Evolutionary conservation across 2,888 invertebrate genomes (phyloP).

Genomic region (Lymantria dispar): DNA sequence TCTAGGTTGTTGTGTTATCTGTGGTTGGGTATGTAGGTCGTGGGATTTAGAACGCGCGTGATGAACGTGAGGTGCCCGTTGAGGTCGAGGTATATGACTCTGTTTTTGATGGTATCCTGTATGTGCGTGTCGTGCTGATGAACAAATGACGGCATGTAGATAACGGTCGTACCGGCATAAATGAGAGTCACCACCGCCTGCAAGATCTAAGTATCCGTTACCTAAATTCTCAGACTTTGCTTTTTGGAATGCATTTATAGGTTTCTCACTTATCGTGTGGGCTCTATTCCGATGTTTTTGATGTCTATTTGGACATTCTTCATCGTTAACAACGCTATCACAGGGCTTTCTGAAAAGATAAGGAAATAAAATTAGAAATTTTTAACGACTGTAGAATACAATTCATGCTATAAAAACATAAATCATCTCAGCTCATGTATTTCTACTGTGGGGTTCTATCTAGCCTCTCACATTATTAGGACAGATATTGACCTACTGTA

Average conservation of each 20-base stretch:
- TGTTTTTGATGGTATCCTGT: conserved; percentile 75
- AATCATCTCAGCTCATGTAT: too few relatives aligned
- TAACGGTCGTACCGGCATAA: conserved; percentile 83
- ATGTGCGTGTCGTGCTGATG: conserved; percentile 73
- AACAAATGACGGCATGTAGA: conserved; percentile 84
- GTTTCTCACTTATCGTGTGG: conserved; percentile 77
- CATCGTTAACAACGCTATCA: conserved; percentile 63
- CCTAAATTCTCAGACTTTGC: conserved; percentile 59
- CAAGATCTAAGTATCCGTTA: conserved; percentile 84
- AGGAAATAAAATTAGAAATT: background rate
- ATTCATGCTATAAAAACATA: background rate
- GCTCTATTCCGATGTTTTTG: conserved; percentile 76
- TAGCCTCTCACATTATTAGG: too few relatives aligned
- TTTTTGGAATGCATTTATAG: conserved; percentile 65
- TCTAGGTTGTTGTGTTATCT: conserved; percentile 59
- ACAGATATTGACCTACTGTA: too few relatives aligned
- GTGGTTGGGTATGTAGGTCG: conserved; percentile 51
- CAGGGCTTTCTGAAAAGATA: conserved; percentile 81
- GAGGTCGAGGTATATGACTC: conserved; percentile 42
- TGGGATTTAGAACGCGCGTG: conserved; percentile 67
- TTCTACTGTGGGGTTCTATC: too few relatives aligned
- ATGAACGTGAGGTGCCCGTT: conserved; percentile 38
- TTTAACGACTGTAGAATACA: background rate
- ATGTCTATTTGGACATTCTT: conserved; percentile 63
- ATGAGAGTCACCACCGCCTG: conserved; percentile 82